Conservation (phyloP, 2,888 invertebrate species). For the Erynnis tages region DNA sequence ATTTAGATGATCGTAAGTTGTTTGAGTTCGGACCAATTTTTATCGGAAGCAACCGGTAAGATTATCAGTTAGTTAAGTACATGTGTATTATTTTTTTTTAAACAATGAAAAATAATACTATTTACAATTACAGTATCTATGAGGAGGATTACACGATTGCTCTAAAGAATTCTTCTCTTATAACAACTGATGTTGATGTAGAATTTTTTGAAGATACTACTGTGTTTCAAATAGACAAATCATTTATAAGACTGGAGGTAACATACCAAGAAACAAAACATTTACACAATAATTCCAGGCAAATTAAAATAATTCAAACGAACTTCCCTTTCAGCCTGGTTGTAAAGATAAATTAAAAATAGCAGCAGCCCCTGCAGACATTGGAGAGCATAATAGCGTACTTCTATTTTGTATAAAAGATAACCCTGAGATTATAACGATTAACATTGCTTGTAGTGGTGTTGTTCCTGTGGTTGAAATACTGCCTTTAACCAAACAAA, state of each 20-base stretch:
- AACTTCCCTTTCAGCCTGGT: conserved; percentile 54
- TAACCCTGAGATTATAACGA: conserved; percentile 80
- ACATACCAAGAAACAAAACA: no score
- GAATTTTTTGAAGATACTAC: conserved; percentile 64
- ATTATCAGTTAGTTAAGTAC: background rate
- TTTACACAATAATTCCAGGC: background rate
- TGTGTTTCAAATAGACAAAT: conserved; percentile 71
- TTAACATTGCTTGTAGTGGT: conserved; percentile 76
- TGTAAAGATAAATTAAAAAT: conserved; percentile 57
- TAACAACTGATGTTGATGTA: conserved; percentile 71
- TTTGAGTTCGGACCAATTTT: conserved; percentile 76
- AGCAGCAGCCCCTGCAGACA: conserved; percentile 63
- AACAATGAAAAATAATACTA: background rate
- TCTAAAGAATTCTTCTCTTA: conserved; percentile 77
- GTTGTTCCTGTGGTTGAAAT: conserved; percentile 75
- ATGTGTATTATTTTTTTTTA: conserved; percentile 5
- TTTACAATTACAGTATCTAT: conserved; percentile 60
- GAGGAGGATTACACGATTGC: conserved; percentile 71
- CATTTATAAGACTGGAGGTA: conserved; percentile 57
- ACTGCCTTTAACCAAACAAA: conserved; percentile 60
- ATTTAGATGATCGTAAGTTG: conserved; percentile 65
- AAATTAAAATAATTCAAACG: background rate
- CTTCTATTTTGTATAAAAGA: conserved; percentile 75
- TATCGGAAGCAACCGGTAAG: conserved; percentile 57
- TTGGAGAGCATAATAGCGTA: conserved; percentile 53